Conservation (phyloP, 53 echinoderm and acorn worm species). For the Apostichopus leukothele region DNA sequence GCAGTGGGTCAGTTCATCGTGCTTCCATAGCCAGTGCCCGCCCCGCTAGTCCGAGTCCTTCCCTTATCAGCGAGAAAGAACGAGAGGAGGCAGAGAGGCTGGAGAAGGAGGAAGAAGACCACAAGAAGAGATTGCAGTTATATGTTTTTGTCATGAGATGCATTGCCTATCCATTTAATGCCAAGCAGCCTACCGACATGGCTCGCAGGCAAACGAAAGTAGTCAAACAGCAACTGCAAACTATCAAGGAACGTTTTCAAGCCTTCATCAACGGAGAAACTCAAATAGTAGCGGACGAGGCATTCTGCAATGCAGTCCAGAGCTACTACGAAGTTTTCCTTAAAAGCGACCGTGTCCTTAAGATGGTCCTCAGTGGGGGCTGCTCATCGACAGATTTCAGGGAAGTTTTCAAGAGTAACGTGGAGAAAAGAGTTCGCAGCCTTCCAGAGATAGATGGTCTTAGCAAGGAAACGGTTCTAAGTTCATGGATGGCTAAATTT, state of each 20-base stretch:
- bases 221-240: slow-evolving; percentile 79
- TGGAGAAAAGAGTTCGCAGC: slow-evolving; percentile 94
- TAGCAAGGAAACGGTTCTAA: slow-evolving; percentile 96
- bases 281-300: slow-evolving; percentile 93
- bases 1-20: slow-evolving; percentile 61
- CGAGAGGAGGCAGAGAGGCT: slow-evolving; percentile 80
- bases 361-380: slow-evolving; percentile 97
- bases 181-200: slow-evolving; percentile 99
- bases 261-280: slow-evolving; percentile 96
- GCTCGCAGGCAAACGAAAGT: slow-evolving; percentile 94
- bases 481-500: slow-evolving; percentile 99
- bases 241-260: slow-evolving; percentile 90
- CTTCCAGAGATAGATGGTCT: slow-evolving; percentile 97
- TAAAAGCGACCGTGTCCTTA: slow-evolving; percentile 88
- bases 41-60: slow-evolving; percentile 93
- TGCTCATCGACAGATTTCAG: slow-evolving; percentile 98
- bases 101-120: slow-evolving; percentile 88
- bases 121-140: slow-evolving; percentile 92
- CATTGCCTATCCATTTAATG: slow-evolving; percentile 99
- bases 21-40: slow-evolving; percentile 66
- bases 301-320: slow-evolving; percentile 97
- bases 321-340: slow-evolving; percentile 97
- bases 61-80: slow-evolving; percentile 83
- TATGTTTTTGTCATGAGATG: slow-evolving; percentile 98
- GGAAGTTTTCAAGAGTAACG: slow-evolving; percentile 98